Percentiles rank a stretch among this genome's conserved stretches.
Evolutionary conservation across 2,888 invertebrate species (phyloP).

Genomic region (Protodeltote pygarga): DNA sequence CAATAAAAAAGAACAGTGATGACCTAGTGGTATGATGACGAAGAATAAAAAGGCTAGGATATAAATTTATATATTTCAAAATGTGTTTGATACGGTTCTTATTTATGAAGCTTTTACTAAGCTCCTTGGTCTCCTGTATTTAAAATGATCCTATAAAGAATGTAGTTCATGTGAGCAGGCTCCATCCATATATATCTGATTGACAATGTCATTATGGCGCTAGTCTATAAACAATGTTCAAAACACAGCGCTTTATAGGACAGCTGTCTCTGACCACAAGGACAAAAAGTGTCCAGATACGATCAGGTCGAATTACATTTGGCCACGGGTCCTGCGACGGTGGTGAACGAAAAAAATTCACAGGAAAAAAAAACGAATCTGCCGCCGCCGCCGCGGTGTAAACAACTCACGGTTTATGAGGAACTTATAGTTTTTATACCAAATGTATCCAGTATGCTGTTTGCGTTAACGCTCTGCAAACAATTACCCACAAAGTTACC

Average conservation of each 20-base stretch:
- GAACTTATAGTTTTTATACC: conserved; percentile 64
- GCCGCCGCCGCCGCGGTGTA: conserved; percentile 67
- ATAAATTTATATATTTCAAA: too few species aligned
- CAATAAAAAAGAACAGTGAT: too few species aligned
- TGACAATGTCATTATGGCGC: conserved; percentile 58
- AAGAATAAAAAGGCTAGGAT: too few species aligned
- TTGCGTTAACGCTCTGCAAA: conserved; percentile 60
- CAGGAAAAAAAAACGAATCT: conserved; percentile 60
- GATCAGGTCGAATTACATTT: conserved; percentile 85
- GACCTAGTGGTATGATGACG: too few species aligned
- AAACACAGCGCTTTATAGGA: conserved; percentile 70
- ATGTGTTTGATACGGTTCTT: background rate
- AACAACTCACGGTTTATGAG: conserved; percentile 75
- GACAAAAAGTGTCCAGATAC: conserved; percentile 82
- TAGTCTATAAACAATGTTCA: conserved; percentile 75
- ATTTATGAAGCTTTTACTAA: conserved; percentile 4
- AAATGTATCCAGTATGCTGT: conserved; percentile 55
- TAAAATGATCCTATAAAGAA: conserved; percentile 22
- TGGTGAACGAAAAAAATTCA: conserved; percentile 68
- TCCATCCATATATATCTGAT: conserved; percentile 44
- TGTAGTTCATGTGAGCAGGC: conserved; percentile 30
- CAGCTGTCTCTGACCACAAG: conserved; percentile 85
- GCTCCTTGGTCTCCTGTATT: conserved; percentile 5
- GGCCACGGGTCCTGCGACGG: conserved; percentile 69
- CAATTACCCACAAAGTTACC: conserved; percentile 53